Evolutionary conservation across 2,888 invertebrate species (phyloP), one percentile per base, ranked within the genome.

Genomic region (Polietes domitor): DNA sequence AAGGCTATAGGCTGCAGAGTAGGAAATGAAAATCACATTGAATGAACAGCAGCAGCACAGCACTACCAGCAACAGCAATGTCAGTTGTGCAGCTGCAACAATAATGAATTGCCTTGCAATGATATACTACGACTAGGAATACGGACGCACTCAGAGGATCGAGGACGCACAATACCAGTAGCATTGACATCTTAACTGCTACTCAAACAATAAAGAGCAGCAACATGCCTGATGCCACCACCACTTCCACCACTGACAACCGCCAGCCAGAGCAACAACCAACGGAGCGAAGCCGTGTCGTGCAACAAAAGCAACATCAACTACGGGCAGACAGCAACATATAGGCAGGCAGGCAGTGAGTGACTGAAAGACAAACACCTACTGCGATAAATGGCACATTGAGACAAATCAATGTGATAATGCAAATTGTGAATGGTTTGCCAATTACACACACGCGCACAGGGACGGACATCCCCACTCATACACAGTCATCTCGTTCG

Each of bases 1-100:
- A 89, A 87, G 87, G 89, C 88, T 87, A 86, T 86, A 89, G 89
- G 89, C 88, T 68, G 73, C 43, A 21, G 68, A 68, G 68, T 68
- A 43, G 68, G 68, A 68, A 68, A 68, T 68, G 37, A 75, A 74
- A 74, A 50, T 55, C 32, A 17, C 28, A 28, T 68, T 7, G 61
- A 73, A 26, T 21, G 41, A 68, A 53, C 43, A 68, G 73, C 76
- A 79, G 21, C 26, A 26, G 10, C 6, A 9, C 37, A 3, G 37
- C 37, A 7, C 10, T 9, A 37, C 10, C 37, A 3, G 37, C 4
- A 37, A 1, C 37, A 37, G 37, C 68, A 77, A n/a, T n/a, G n/a
- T n/a, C n/a, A n/a, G n/a, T n/a, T n/a, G n/a, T n/a, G n/a, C n/a
- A n/a, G n/a, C n/a, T n/a, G 58, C 10, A 26, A 58, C 17, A 55